These are phyloP conservation scores for Cinara cedri DNA, from an alignment of 2,888 invertebrate species.

Conservation along the genomic window DNA sequence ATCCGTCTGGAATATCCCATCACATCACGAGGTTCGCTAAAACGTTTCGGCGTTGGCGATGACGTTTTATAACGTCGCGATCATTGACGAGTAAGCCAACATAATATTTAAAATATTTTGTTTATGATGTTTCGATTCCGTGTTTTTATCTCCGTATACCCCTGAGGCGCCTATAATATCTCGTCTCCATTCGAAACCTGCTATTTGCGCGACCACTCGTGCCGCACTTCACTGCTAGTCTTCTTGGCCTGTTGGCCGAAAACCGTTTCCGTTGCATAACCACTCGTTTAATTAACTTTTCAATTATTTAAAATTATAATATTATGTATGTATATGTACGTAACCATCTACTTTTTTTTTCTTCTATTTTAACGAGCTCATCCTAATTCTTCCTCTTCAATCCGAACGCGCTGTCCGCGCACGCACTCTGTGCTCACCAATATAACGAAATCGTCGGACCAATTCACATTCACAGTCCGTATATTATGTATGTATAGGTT, in stretches of 20 bases:
- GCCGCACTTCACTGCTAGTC: too few species aligned
- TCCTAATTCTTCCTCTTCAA: constrained; percentile 8
- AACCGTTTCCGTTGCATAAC: background rate
- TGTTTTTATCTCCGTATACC: too few species aligned
- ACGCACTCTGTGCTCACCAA: background rate
- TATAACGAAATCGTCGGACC: background rate
- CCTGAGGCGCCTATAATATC: too few species aligned
- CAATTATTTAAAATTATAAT: background rate
- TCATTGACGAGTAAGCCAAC: too few species aligned
- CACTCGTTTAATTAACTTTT: constrained; percentile 1
- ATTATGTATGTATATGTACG: background rate
- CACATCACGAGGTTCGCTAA: too few species aligned
- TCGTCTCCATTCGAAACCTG: too few species aligned
- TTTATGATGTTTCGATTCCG: too few species aligned
- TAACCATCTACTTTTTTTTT: background rate
- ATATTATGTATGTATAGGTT: background rate
- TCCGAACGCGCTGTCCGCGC: background rate
- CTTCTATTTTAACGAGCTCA: constrained; percentile 1
- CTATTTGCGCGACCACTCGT: too few species aligned
- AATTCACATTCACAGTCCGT: background rate
- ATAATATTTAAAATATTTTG: too few species aligned
- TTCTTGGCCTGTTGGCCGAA: too few species aligned
- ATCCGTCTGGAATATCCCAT: too few species aligned
- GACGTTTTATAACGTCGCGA: background rate
- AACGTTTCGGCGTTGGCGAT: background rate